Evolutionary conservation across 2,888 invertebrate genomes (phyloP), one percentile per base, ranked within the genome.

Genomic region (Laothoe populi): DNA sequence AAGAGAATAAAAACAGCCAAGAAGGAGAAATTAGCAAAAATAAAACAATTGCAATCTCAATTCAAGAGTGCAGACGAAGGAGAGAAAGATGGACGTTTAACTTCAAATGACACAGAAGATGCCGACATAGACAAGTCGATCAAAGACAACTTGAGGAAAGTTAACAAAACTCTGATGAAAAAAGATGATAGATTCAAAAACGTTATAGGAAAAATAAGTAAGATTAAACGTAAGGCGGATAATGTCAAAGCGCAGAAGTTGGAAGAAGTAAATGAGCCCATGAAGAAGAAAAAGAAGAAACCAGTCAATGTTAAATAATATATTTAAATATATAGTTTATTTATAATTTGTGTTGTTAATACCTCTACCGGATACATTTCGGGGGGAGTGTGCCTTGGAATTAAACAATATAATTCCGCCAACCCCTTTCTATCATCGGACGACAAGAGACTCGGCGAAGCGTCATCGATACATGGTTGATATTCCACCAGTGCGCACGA

Each of bases 141-240:
- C 58, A 92, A 88, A 67, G 77, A 82, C 0, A 76, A 81, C 0
- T 64, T 92, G 60, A 92, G 85, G 70, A 87, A 85, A 75, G 85
- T 92, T 0, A 93, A 92, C 60, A 93, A 83, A 63, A 81, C 70
- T 2, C 67, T 93, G 0, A 93, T 93, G 92, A 93, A 91, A 66
- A 91, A 86, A 69, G 93, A 93, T 46, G 86, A 87, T 0, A 74
- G 93, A 31, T 93, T 93, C 45, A 92, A 91, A 67, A 81, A 88
- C 65, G 88, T 93, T 2, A 92, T 93, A 0, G 92, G 90, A 1
- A 93, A 92, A 69, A 83, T 93, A 1, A 82, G 74, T 0, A 91
- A 87, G 63, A 93, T 93, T 16, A 92, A 90, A 68, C 70, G 88
- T 35, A 93, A 92, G 77, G 87, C 93, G 0, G 90, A 89, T 4